A percentile compares a stretch with the other conserved stretches of the same genome.
phyloP scores from a whole-genome alignment of 2,797 vertebrate species.

The Onychomys torridus region DNA sequence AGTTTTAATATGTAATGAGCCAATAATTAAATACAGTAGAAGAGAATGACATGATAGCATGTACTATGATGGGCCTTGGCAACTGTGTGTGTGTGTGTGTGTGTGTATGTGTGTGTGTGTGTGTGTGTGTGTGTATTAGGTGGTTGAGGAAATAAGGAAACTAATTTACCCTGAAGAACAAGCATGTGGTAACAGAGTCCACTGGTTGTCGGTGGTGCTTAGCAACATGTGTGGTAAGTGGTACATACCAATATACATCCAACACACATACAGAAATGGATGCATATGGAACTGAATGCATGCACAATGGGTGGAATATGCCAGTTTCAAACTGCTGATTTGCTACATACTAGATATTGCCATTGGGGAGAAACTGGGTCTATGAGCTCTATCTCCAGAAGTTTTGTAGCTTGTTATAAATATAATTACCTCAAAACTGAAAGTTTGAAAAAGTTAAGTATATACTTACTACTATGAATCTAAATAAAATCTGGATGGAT shows the following conservation, averaged over 20 bases:
- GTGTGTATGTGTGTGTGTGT: not conserved
- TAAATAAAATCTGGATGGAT: conserved; percentile 25
- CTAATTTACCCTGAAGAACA: not conserved
- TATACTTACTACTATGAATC: not conserved
- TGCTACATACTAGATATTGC: not conserved
- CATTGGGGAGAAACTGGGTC: not conserved
- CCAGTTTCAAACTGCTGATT: not conserved
- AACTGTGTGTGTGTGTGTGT: not conserved
- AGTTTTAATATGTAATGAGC: not conserved
- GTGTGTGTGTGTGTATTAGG: not conserved
- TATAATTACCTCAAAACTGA: conserved; percentile 18
- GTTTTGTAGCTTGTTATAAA: not conserved
- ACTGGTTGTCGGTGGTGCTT: not conserved
- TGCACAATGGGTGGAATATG: not conserved
- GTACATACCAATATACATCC: not conserved
- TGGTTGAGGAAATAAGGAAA: not conserved
- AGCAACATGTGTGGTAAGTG: not conserved
- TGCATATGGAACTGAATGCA: not conserved
- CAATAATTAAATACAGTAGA: not conserved
- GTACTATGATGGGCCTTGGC: not conserved
- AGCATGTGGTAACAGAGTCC: not conserved
- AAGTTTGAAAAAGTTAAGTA: not conserved
- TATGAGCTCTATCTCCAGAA: not conserved
- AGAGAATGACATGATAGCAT: not conserved
- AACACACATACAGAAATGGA: not conserved